Evolutionary conservation across 2,888 invertebrate genomes (phyloP), one percentile per base, ranked within the genome.

Genomic region (Stomorhina lunata): DNA sequence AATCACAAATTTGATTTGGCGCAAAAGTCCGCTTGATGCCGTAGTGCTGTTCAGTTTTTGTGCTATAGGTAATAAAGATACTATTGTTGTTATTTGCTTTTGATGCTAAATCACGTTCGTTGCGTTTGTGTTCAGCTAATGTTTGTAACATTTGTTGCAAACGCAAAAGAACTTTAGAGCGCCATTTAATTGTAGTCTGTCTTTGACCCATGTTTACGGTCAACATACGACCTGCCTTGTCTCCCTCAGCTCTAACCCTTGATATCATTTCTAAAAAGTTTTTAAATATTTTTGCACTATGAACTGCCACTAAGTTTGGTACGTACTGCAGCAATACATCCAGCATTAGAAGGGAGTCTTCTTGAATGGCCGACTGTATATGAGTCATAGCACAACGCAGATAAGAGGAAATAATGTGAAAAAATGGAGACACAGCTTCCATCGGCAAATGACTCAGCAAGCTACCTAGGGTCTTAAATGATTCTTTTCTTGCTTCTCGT

Each of bases 371-470:
- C 10, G 93, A 93, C 88, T 96, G 94, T 79, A 98, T 95, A 87
- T 98, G 96, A 0, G 97, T 97, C 96, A 98, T 96, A 0, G 96
- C 95, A 92, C 97, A 97, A 68, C 95, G 93, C 57, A 98, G 90
- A 90, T 96, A 96, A 1, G 96, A 95, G 20, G 95, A 94, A 80
- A 98, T 91, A 5, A 95, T 92, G 81, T 95, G 94, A 88, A 95
- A 95, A 89, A 96, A 96, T 9, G 97, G 96, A 45, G 86, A 84
- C 1, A 89, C 79, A 0, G 87, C 83, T 9, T 87, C 84, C 0
- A 81, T 7, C 2, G 87, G 81, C 2, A 90, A 76, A 0, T 86
- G 83, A 2, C 87, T 86, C 25, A 90, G 84, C 27, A 90, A 82
- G 15, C 86, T 88, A 87, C 91, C 90, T 2, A 93, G 88, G 1